A percentile compares a stretch with the other conserved stretches of the same genome.
phyloP scores from a whole-genome alignment of 2,113 vertebrate genomes.

The Oxyura jamaicensis region DNA sequence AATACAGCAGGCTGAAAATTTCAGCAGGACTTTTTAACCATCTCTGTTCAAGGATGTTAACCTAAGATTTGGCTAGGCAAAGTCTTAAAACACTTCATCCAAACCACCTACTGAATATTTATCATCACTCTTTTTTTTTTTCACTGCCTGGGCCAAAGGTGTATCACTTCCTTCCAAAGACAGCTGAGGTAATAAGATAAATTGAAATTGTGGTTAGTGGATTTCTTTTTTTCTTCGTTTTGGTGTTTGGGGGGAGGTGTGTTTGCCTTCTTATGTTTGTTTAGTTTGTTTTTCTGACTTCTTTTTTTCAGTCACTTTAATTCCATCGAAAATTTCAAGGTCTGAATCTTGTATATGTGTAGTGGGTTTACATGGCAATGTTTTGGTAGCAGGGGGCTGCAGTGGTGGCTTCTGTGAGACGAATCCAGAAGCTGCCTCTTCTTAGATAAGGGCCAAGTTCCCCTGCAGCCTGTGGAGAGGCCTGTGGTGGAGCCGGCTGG shows the following conservation, averaged over 20 bases:
- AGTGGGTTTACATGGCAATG: too few relatives aligned
- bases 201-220: background rate
- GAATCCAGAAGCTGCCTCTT: too few relatives aligned
- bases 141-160: background rate
- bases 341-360: background rate
- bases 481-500: too few relatives aligned
- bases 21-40: background rate
- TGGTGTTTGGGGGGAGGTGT: background rate
- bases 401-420: too few relatives aligned
- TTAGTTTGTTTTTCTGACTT: background rate
- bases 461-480: too few relatives aligned
- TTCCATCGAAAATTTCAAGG: background rate
- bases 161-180: background rate
- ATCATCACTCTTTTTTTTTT: background rate
- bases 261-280: background rate
- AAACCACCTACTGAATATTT: background rate
- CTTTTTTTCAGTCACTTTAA: background rate
- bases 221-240: background rate
- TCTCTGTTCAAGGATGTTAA: background rate
- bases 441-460: too few relatives aligned
- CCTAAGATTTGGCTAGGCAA: background rate
- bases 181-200: background rate
- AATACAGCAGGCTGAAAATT: background rate
- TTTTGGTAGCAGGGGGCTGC: too few relatives aligned
- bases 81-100: background rate